phyloP scores from a whole-genome alignment of 2,888 invertebrate species.

The Notodonta dromedarius region DNA sequence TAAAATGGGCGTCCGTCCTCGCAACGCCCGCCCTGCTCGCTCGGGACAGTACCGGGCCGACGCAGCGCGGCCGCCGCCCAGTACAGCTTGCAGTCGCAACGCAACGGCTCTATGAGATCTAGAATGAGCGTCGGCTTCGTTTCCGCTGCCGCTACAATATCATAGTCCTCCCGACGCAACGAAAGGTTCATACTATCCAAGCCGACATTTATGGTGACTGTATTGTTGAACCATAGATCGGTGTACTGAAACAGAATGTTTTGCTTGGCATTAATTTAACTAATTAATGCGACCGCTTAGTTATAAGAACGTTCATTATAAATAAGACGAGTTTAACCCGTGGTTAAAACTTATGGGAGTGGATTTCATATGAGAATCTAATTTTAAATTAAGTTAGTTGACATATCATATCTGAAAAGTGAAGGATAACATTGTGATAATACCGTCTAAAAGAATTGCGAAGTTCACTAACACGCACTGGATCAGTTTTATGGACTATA shows the following conservation, averaged over 20 bases:
- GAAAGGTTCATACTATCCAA: background rate
- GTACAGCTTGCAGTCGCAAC: slow-evolving; percentile 14
- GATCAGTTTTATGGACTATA: no score
- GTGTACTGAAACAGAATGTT: background rate
- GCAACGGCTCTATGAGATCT: slow-evolving; percentile 17
- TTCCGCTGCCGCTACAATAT: background rate
- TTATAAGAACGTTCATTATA: no score
- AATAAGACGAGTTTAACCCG: no score
- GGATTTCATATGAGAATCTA: no score
- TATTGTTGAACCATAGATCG: background rate
- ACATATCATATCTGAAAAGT: no score
- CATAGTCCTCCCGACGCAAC: background rate
- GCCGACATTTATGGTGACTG: background rate
- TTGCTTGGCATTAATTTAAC: no score
- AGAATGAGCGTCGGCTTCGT: slow-evolving; percentile 10
- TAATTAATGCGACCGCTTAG: no score
- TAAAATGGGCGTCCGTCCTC: background rate
- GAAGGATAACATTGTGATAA: no score
- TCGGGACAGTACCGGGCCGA: slow-evolving; percentile 4
- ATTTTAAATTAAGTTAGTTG: no score
- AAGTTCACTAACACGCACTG: no score
- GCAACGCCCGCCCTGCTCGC: background rate
- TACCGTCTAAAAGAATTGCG: no score
- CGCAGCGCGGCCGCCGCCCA: slow-evolving; percentile 3
- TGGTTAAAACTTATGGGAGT: no score